A percentile compares a stretch with the other conserved stretches of the same genome.
phyloP scores from a whole-genome alignment of 2,888 invertebrate species.

The Nomada hirtipes region DNA sequence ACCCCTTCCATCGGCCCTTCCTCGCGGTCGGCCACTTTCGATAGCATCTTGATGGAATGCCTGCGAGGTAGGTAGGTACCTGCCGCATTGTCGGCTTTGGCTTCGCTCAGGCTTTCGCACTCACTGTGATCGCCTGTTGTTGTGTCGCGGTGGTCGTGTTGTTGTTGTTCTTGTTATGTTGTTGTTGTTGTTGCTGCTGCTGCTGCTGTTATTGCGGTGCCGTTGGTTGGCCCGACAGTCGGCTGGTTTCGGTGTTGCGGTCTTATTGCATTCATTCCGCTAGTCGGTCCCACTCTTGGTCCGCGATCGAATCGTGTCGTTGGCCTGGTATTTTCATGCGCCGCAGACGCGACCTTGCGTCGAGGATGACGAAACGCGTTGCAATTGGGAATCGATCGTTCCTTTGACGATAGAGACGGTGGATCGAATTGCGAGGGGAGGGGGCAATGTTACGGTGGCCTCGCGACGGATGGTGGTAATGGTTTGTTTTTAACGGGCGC shows the following conservation, averaged over 20 bases:
- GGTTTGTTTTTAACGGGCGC: background rate
- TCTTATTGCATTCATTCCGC: conserved; percentile 50
- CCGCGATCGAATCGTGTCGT: conserved; percentile 45
- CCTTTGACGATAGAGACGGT: background rate
- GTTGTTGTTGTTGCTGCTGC: conserved; percentile 40
- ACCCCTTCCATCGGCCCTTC: conserved; percentile 48
- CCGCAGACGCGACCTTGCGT: conserved; percentile 44
- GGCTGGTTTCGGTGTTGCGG: conserved; percentile 40
- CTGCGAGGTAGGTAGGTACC: conserved; percentile 81
- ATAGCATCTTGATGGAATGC: conserved; percentile 83
- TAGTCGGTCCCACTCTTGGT: conserved; percentile 1
- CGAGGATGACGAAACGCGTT: conserved; percentile 10
- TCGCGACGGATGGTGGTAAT: background rate
- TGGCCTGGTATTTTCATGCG: conserved; percentile 51
- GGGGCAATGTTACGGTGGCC: too few relatives aligned
- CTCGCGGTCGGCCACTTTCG: conserved; percentile 70
- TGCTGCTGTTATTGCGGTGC: background rate
- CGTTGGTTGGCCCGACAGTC: background rate
- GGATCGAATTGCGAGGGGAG: background rate
- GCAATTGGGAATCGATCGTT: conserved; percentile 30
- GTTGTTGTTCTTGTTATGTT: conserved; percentile 3
- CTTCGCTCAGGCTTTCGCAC: conserved; percentile 63
- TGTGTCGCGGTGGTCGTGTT: conserved; percentile 5
- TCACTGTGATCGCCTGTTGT: conserved; percentile 51
- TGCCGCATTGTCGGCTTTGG: conserved; percentile 80